Percentiles rank a stretch among this genome's conserved stretches.
Evolutionary conservation across 2,113 vertebrate genomes (phyloP).

Genomic region (Salvelinus fontinalis): DNA sequence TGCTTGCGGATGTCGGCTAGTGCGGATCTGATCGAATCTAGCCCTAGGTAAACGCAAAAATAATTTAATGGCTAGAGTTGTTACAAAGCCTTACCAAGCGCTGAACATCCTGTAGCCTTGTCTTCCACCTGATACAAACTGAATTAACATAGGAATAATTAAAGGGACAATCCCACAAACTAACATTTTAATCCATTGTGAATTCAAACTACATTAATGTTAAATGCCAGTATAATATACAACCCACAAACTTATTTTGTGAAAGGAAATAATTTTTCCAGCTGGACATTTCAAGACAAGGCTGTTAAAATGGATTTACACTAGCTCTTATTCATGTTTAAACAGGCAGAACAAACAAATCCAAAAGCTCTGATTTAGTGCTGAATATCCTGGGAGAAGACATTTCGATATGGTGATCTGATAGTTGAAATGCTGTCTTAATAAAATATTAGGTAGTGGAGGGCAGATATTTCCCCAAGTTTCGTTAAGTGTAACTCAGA

Average conservation of each 20-base stretch:
- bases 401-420: no score
- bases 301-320: slow-evolving; percentile 29
- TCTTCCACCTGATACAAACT: slow-evolving; percentile 4
- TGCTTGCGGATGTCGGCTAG: no score
- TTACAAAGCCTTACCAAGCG: no score
- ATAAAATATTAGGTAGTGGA: no score
- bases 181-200: slow-evolving; percentile 62
- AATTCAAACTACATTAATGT: slow-evolving; percentile 69
- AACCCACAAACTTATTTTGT: slow-evolving; percentile 52
- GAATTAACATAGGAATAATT: background rate
- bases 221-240: slow-evolving; percentile 72
- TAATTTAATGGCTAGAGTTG: no score
- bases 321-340: slow-evolving; percentile 20
- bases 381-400: no score
- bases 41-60: no score
- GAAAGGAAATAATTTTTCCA: slow-evolving; percentile 46
- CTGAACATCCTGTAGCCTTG: slow-evolving; percentile 7
- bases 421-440: no score
- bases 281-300: slow-evolving; percentile 47
- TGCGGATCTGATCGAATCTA: no score
- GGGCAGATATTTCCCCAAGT: background rate
- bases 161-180: background rate
- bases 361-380: slow-evolving; percentile 20
- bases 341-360: slow-evolving; percentile 56
- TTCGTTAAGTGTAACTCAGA: background rate